Percentiles rank a stretch among this genome's conserved stretches.
phyloP scores from a whole-genome alignment of 2,888 invertebrate species.

The Melieria crassipennis region DNA sequence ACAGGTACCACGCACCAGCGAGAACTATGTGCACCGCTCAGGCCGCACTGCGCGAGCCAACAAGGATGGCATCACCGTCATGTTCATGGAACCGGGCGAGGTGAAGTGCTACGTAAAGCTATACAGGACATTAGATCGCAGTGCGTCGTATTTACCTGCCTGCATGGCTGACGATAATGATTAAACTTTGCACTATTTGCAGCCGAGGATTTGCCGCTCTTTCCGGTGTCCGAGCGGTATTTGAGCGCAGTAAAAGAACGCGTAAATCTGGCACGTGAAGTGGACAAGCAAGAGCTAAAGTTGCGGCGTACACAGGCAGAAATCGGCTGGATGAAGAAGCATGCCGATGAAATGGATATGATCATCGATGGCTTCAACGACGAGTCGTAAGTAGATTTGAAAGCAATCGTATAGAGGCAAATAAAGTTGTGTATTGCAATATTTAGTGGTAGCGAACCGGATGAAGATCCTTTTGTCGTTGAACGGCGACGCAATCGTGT shows the following conservation, averaged over 20 bases:
- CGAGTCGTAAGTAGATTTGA: constrained; percentile 53
- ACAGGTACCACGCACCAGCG: constrained; percentile 88
- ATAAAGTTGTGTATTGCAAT: background rate
- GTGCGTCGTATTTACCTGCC: constrained; percentile 67
- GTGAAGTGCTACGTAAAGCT: constrained; percentile 81
- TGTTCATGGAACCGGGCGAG: constrained; percentile 91
- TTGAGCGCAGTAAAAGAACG: constrained; percentile 75
- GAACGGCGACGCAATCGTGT: constrained; percentile 61
- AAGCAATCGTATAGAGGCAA: background rate
- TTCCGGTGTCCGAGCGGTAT: constrained; percentile 76
- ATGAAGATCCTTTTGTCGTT: constrained; percentile 61
- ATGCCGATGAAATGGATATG: constrained; percentile 91
- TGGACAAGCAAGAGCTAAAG: constrained; percentile 80
- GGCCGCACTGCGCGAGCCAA: constrained; percentile 94
- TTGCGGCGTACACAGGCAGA: constrained; percentile 73
- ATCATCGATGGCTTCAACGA: constrained; percentile 80
- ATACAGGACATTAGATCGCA: constrained; percentile 84
- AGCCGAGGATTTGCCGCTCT: constrained; percentile 85
- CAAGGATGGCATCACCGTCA: constrained; percentile 88
- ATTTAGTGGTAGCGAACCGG: constrained; percentile 56
- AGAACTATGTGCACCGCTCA: constrained; percentile 96
- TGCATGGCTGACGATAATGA: no score
- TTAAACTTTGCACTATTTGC: constrained; percentile 40
- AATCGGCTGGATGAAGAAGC: constrained; percentile 86
- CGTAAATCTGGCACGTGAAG: constrained; percentile 79